These are phyloP conservation scores for Aphodius sticticus DNA, from an alignment of 2,888 invertebrate species.

Conservation along the genomic window DNA sequence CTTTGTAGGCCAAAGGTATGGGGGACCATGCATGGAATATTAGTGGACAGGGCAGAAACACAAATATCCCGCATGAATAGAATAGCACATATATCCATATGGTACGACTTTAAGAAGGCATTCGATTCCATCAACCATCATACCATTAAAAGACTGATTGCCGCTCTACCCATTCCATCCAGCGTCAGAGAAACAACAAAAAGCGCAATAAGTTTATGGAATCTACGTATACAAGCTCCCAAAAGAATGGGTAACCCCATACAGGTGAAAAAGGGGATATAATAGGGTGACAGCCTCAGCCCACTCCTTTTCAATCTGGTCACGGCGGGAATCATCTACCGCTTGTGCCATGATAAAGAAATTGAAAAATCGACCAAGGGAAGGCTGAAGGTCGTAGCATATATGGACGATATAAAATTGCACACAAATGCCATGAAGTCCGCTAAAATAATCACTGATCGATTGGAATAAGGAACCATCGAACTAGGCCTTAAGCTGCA, in stretches of 20 bases:
- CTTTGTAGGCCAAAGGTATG: too few relatives aligned
- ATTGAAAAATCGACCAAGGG: too few relatives aligned
- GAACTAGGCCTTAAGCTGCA: not conserved
- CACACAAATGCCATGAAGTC: too few relatives aligned
- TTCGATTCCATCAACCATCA: conserved; percentile 27
- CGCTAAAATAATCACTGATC: too few relatives aligned
- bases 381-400: too few relatives aligned
- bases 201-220: not conserved
- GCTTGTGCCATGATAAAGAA: too few relatives aligned
- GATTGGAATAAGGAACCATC: too few relatives aligned
- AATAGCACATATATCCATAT: not conserved
- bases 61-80: conserved; percentile 6
- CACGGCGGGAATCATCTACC: too few relatives aligned
- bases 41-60: conserved; percentile 8
- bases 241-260: too few relatives aligned
- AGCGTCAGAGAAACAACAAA: not conserved
- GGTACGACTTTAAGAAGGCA: conserved; percentile 32
- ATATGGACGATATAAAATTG: not conserved
- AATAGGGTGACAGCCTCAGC: not conserved
- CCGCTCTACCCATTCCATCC: not conserved
- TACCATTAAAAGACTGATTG: not conserved
- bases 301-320: conserved; percentile 5
- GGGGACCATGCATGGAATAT: too few relatives aligned
- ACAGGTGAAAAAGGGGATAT: too few relatives aligned
- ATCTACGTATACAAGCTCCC: not conserved